Base-by-base conservation (phyloP, 2,888 invertebrate species). In the Homarus gammarus region DNA sequence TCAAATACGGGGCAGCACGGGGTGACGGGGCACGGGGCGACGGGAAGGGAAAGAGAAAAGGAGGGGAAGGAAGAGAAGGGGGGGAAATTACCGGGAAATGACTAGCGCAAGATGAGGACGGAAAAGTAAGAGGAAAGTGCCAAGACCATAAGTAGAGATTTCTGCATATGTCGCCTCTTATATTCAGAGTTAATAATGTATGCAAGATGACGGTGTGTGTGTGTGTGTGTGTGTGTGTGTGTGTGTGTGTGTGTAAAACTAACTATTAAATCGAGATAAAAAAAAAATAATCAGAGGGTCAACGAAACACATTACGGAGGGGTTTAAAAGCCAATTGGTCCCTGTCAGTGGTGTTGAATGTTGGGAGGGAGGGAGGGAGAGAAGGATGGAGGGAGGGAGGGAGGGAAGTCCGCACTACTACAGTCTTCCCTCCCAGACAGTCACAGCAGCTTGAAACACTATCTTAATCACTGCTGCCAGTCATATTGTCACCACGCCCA, bases 371-470 rank as follows among this genome's bases (percentile, higher is more conserved):
- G 12, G 27, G 33, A 8, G 31, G 22, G 33, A 72, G 33, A 22
- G 22, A 72, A 5, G 8, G 33, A 72, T 33, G 1, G 72, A 33
- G 31, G 31, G 36, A 31, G 64, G 36, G 44, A 10, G 44, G 44
- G 44, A 44, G n/a, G 18, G 18, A 2, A 18, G 31, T 31, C 38
- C 40, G 75, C 38, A 38, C 31, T 1, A 33, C 40, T 38, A 33
- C 27, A 27, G 27, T 33, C 68, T 10, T 18, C 70, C 70, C 70
- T 12, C 33, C 70, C 70, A 31, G 15, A 33, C 70, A n/a, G 36
- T 6, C 70, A 70, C 70, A 36, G 70, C 70, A 70, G 33, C 70
- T 36, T 70, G n/a, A n/a, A 36, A 70, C 70, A 36, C 36, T 38
- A 31, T 38, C 70, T 36, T 15, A 70, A 70, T 31, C 36, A 70